These are phyloP conservation scores for Pasiphila rectangulata DNA, from an alignment of 2,888 invertebrate species.

Conservation along the genomic window DNA sequence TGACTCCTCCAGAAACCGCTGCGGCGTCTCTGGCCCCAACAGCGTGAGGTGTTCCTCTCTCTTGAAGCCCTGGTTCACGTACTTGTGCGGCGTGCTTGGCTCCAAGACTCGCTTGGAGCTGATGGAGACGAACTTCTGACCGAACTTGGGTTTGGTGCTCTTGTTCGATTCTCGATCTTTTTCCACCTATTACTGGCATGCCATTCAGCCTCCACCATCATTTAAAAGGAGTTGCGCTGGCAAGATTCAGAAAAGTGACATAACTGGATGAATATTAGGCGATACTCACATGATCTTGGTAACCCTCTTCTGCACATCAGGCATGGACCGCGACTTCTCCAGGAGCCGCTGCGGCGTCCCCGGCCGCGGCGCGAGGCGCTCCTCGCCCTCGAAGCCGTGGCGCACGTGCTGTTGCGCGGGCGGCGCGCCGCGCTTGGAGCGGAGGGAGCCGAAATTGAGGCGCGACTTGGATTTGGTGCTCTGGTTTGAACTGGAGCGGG, in stretches of 20 bases:
- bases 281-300: slow-evolving; percentile 86
- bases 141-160: slow-evolving; percentile 50
- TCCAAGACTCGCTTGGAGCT: slow-evolving; percentile 29
- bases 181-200: too few species aligned
- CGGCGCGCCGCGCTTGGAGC: slow-evolving; percentile 28
- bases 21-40: slow-evolving; percentile 72
- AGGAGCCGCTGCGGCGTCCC: slow-evolving; percentile 82
- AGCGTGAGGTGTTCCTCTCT: slow-evolving; percentile 38
- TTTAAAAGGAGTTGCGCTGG: too few species aligned
- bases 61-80: slow-evolving; percentile 51
- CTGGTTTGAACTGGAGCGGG: slow-evolving; percentile 52
- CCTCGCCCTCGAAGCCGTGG: slow-evolving; percentile 47
- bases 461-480: slow-evolving; percentile 49
- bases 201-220: too few species aligned
- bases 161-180: too few species aligned
- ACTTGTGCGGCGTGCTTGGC: too few species aligned
- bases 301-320: slow-evolving; percentile 88
- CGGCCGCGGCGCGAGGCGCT: slow-evolving; percentile 46
- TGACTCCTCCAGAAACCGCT: slow-evolving; percentile 87
- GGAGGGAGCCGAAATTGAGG: slow-evolving; percentile 7
- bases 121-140: slow-evolving; percentile 4
- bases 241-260: too few species aligned
- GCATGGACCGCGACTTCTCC: slow-evolving; percentile 91
- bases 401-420: slow-evolving; percentile 51
- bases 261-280: neutral